Conservation (phyloP, 2,113 vertebrate species). For the Trichomycterus rosablanca region DNA sequence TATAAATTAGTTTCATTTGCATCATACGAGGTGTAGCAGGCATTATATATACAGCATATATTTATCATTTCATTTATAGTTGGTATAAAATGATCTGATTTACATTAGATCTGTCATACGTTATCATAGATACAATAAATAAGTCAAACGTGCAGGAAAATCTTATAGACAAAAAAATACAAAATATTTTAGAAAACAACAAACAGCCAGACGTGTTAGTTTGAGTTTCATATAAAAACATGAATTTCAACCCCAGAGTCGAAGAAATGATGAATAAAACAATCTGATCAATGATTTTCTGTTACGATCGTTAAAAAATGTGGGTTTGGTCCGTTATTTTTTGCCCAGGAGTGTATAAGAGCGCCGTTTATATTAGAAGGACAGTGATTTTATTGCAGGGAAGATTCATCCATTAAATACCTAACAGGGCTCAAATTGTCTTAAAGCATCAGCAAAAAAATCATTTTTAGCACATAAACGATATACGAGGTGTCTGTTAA, state of each 20-base stretch:
- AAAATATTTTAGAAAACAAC: too few species aligned
- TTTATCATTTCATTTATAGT: conserved; percentile 6
- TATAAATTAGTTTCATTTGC: conserved; percentile 40
- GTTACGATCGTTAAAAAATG: background rate
- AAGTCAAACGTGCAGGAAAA: too few species aligned
- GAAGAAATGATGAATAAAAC: too few species aligned
- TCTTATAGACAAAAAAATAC: too few species aligned
- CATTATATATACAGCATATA: conserved; percentile 18
- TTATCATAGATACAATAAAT: too few species aligned
- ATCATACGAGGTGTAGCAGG: conserved; percentile 38
- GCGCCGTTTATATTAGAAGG: conserved; percentile 34
- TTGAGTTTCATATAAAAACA: too few species aligned
- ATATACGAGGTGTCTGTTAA: conserved; percentile 37
- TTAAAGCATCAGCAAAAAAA: conserved; percentile 28
- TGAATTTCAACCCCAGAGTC: too few species aligned
- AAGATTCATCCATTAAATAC: conserved; percentile 13
- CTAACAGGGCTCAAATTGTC: background rate
- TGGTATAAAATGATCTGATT: conserved; percentile 26
- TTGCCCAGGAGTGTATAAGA: conserved; percentile 29
- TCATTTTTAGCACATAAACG: conserved; percentile 5
- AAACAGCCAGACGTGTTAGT: too few species aligned
- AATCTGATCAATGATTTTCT: too few species aligned
- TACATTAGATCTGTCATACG: too few species aligned
- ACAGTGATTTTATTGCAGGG: conserved; percentile 35
- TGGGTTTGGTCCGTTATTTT: conserved; percentile 10